Percentiles rank a stretch among this genome's conserved stretches.
Conservation (phyloP, 2,113 vertebrate genomes). For the Pterophyllum scalare region DNA sequence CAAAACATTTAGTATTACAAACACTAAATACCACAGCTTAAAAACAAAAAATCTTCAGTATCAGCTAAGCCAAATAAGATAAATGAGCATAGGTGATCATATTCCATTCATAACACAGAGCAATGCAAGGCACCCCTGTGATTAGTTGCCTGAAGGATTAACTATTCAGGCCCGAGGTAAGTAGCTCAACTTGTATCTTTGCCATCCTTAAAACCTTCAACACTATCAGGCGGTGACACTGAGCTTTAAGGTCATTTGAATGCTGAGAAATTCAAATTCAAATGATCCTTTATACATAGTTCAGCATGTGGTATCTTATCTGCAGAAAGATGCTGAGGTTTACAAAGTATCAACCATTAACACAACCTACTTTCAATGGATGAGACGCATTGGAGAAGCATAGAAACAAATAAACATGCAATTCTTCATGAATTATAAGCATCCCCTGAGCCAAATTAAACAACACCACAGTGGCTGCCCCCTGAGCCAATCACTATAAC, state of each 20-base stretch:
- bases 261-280: not conserved
- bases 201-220: conserved; percentile 49
- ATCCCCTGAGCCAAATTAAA: conserved; percentile 33
- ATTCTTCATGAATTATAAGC: not conserved
- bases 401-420: not conserved
- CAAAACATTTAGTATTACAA: not conserved
- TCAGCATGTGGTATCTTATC: not conserved
- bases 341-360: too few relatives aligned
- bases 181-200: conserved; percentile 63
- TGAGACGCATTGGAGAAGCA: conserved; percentile 4
- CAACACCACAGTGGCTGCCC: conserved; percentile 7
- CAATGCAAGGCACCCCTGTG: conserved; percentile 14
- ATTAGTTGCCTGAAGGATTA: conserved; percentile 59
- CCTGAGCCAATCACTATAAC: not conserved
- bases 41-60: not conserved
- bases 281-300: not conserved
- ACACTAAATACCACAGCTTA: not conserved
- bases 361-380: not conserved
- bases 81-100: not conserved
- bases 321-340: too few relatives aligned
- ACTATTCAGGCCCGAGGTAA: conserved; percentile 49
- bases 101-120: conserved; percentile 20
- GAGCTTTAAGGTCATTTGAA: conserved; percentile 29
- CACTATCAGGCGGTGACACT: conserved; percentile 7
- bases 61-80: conserved; percentile 11